Conservation (phyloP, 1,140 invertebrate genomes). For the Dreissena rostriformis region DNA sequence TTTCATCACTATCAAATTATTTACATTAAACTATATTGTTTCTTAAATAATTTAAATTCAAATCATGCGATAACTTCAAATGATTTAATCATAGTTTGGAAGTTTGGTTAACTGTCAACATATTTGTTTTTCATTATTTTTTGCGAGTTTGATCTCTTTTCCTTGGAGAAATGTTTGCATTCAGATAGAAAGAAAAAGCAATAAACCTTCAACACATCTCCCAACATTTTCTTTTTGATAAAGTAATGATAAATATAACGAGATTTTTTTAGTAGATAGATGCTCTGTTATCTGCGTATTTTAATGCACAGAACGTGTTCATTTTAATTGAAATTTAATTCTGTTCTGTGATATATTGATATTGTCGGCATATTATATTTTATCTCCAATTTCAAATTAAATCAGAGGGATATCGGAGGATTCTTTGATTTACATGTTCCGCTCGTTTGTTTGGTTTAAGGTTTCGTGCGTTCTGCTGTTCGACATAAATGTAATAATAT, state of each 20-base stretch:
- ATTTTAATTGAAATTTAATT: neutral
- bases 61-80: neutral
- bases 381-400: too few species aligned
- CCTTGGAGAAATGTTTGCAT: neutral
- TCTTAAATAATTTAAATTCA: conserved; percentile 9
- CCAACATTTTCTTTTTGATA: too few species aligned
- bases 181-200: neutral
- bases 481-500: too few species aligned
- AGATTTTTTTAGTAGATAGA: neutral
- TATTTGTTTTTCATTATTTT: conserved; percentile 9
- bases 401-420: too few species aligned
- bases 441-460: too few species aligned
- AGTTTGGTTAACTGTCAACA: neutral
- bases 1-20: conserved; percentile 9
- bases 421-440: too few species aligned
- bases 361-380: too few species aligned
- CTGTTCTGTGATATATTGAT: too few species aligned
- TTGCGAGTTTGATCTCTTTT: neutral
- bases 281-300: neutral
- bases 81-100: neutral
- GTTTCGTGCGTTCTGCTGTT: too few species aligned
- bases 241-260: too few species aligned
- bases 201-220: too few species aligned
- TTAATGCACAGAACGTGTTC: neutral
- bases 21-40: conserved; percentile 1